Percentiles rank a stretch among this genome's conserved stretches.
Conservation (phyloP, 2,797 vertebrate genomes). For the Sebastolobus alascanus region DNA sequence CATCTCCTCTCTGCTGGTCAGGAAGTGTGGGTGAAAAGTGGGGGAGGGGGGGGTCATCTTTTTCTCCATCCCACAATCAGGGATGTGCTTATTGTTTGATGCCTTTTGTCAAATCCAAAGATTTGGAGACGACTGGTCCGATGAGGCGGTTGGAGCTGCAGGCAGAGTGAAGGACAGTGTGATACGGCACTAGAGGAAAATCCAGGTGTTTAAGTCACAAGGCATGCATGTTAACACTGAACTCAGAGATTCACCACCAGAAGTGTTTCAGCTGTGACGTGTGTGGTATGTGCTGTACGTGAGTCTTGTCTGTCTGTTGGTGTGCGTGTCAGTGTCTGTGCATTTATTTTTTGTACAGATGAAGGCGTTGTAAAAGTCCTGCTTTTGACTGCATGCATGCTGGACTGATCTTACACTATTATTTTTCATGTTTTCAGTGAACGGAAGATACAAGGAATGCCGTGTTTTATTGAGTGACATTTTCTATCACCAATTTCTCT, state of each 20-base stretch:
- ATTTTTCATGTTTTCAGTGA: constrained; percentile 3
- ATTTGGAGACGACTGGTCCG: constrained; percentile 57
- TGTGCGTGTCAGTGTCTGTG: constrained; percentile 34
- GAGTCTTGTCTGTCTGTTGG: constrained; percentile 57
- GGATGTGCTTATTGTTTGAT: constrained; percentile 22
- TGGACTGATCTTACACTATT: constrained; percentile 3
- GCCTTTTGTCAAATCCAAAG: constrained; percentile 13
- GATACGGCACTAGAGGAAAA: constrained; percentile 84
- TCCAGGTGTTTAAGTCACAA: constrained; percentile 83
- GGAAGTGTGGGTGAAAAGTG: constrained; percentile 21
- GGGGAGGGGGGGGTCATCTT: neutral
- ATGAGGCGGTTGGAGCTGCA: constrained; percentile 59
- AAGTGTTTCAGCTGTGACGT: constrained; percentile 53
- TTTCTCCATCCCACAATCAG: neutral
- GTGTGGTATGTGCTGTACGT: constrained; percentile 47
- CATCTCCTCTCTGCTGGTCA: constrained; percentile 30
- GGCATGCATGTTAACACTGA: constrained; percentile 87
- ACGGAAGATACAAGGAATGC: constrained; percentile 30
- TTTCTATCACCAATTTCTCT: neutral
- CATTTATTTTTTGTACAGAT: constrained; percentile 54
- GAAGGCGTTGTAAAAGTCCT: constrained; percentile 58
- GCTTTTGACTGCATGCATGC: constrained; percentile 38
- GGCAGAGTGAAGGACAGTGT: constrained; percentile 85
- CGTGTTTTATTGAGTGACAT: constrained; percentile 18
- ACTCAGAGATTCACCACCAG: constrained; percentile 70